Conservation (phyloP, 2,113 vertebrate genomes). For the Pelusios castaneus region DNA sequence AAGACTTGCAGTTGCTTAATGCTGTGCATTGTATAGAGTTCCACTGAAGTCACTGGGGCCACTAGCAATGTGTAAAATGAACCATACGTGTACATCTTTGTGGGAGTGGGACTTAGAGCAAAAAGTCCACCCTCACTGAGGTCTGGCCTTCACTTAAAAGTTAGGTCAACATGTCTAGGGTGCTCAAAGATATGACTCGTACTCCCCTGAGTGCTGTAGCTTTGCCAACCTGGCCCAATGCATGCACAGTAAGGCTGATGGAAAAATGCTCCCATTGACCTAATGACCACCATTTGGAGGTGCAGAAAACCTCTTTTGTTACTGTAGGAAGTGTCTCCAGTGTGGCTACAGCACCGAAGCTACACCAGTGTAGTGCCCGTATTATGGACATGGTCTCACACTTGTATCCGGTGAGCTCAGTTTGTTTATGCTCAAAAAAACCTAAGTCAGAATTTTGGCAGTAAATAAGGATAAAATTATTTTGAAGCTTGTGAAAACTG, state of each 20-base stretch:
- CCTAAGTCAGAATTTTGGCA: not conserved
- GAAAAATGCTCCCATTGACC: no score
- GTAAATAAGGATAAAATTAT: not conserved
- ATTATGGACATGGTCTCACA: not conserved
- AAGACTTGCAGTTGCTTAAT: not conserved
- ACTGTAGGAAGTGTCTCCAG: not conserved
- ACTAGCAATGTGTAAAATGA: constrained; percentile 15
- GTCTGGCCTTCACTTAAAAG: not conserved
- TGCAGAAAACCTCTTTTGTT: not conserved
- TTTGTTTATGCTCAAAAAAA: not conserved
- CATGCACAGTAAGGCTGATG: not conserved
- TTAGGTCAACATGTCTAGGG: not conserved
- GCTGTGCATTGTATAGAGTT: not conserved
- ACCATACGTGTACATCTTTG: not conserved
- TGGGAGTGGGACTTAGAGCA: not conserved
- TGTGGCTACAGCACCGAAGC: not conserved
- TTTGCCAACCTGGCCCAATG: not conserved
- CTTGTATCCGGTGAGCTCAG: not conserved
- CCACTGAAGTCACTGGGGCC: not conserved
- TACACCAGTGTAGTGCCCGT: not conserved
- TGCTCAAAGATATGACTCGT: not conserved
- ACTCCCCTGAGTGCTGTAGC: not conserved
- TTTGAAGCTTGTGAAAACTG: constrained; percentile 34
- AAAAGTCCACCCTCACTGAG: not conserved
- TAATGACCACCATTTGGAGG: not conserved